Evolutionary conservation across 2,797 vertebrate genomes (phyloP), one percentile per base, ranked within the genome.

Genomic region (Pitangus sulphuratus): DNA sequence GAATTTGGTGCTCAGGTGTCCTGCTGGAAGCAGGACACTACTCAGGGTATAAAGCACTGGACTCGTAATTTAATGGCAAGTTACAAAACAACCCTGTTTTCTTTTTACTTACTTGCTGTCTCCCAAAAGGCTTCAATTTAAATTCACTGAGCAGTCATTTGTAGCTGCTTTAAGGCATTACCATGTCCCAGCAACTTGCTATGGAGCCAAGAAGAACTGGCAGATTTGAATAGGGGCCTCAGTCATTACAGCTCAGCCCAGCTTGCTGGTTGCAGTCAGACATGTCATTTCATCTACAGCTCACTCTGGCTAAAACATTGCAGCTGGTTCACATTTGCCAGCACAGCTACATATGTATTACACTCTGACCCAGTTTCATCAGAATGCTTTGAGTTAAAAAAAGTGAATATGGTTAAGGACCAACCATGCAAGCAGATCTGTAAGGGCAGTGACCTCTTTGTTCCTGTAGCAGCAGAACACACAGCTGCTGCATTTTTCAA

Each of bases 401-500:
- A 71, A 95, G 76, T 48, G 88, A 94, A 69, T 72, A 93, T 37
- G 47, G 91, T 95, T 93, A 95, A 90, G 77, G 83, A 91, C 53
- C 77, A 91, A 82, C 83, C 88, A 81, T 75, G 90, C 85, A 86
- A 90, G 88, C 83, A 88, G 85, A 94, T 90, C 90, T 86, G 57
- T 69, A 75, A 88, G 90, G 90, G 87, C 94, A 95, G 87, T 9
- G 65, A 96, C 95, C 87, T 91, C 85, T 82, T n/a, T 94, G 95
- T 87, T 89, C 85, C 48, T 84, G 91, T n/a, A 90, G 96, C 97
- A 96, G 96, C 91, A 89, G 94, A 97, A 95, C 94, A 97, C 95
- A 95, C 92, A 96, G 97, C 96, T 97, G 97, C 96, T 92, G 87
- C 92, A 87, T 96, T 87, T 96, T 97, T 96, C 91, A 96, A 97